These are phyloP conservation scores for Bufo gargarizans DNA, from an alignment of 2,113 vertebrate genomes.

Conservation along the genomic window DNA sequence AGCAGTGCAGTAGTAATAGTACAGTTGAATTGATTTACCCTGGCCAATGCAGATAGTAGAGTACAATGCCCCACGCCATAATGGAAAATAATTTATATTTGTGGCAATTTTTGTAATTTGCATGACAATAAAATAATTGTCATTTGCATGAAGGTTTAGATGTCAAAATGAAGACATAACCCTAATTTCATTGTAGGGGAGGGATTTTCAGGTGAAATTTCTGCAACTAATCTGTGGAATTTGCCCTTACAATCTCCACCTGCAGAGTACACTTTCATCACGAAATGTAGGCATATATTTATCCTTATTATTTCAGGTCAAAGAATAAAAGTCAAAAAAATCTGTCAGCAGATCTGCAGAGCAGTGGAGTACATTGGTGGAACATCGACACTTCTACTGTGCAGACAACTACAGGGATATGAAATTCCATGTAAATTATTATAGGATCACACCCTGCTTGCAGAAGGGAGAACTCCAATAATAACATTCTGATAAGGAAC, in stretches of 20 bases:
- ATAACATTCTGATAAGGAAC: not conserved
- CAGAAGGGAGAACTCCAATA: not conserved
- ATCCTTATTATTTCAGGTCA: not conserved
- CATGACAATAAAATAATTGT: no score
- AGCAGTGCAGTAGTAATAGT: not conserved
- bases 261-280: not conserved
- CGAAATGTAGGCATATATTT: not conserved
- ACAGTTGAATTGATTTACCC: not conserved
- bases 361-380: not conserved
- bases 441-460: not conserved
- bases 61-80: no score
- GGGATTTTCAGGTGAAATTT: no score
- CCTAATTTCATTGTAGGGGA: no score
- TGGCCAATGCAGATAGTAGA: no score
- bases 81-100: no score
- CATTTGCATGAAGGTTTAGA: no score
- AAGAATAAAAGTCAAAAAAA: not conserved
- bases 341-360: not conserved
- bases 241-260: not conserved
- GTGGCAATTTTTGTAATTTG: no score
- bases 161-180: no score
- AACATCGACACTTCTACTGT: not conserved
- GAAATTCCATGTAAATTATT: not conserved
- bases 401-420: not conserved
- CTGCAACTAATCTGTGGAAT: no score